Base-by-base conservation (phyloP, 30 jellyfish, hydroid and myxozoan genomes). In the Hydra vulgaris region DNA sequence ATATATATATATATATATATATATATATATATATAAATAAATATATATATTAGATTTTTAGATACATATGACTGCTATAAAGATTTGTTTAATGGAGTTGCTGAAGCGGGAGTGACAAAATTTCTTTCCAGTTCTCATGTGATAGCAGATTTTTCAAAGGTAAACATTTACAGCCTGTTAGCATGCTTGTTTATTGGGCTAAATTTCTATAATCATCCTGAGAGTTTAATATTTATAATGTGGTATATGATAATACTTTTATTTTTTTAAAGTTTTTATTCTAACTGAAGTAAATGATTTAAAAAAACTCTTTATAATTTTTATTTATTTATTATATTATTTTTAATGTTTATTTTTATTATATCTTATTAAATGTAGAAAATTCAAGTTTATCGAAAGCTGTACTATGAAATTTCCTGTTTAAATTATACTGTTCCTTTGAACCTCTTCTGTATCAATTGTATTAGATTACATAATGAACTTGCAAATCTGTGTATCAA, bases 41-140 rank as follows among this genome's bases (percentile, higher is more conserved):
- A n/a, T n/a, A n/a, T n/a, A n/a, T n/a, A n/a, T n/a, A n/a, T n/a
- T 67, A 93, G 99, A 74, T 93, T 87, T 74, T 74, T 88, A 73
- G 85, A 87, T 7, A 23, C 82, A 1, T 93, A 93, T 83, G 84
- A 87, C 74, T 61, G 67, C 54, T 93, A 93, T 69, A 89, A 85
- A 26, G 99, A 93, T 21, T 82, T 93, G 20, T 81, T 93, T 17
- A 93, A 87, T 76, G 99, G 99, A 26, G 87, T 76, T 83, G 99
- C 96, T 15, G 99, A 93, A 80, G 88, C 95, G 18, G 86, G 78
- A 78, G 95, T 88, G 40, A 91, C 95, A n/a, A 83, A 53, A 18
- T 93, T 93, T 40, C 90, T 93, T 17, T 88, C 89, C 54, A 91
- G 88, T 67, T 79, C 81, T 7, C 99, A 93, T 69, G 86, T 83